phyloP scores from a whole-genome alignment of 2,113 vertebrate species.

The Motacilla alba region DNA sequence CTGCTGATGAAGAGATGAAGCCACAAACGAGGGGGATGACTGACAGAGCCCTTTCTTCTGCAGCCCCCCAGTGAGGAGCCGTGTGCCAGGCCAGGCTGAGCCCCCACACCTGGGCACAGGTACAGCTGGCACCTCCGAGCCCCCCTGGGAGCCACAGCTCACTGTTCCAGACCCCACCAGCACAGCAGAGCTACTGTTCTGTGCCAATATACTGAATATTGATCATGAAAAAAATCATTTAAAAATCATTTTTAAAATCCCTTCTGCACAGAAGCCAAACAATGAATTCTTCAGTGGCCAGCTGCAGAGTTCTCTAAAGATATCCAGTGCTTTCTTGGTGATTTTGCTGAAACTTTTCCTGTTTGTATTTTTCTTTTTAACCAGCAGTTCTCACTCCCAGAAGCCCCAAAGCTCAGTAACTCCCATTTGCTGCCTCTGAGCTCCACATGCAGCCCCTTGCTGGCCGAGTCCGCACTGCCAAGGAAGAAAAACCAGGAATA shows the following conservation, averaged over 20 bases:
- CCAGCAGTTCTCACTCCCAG: background rate
- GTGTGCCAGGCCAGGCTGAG: background rate
- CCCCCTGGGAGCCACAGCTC: background rate
- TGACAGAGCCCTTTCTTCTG: background rate
- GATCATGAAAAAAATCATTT: too few relatives aligned
- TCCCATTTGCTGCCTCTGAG: background rate
- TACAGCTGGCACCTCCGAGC: background rate
- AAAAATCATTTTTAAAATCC: background rate
- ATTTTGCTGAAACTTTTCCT: background rate
- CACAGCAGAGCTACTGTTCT: accelerated
- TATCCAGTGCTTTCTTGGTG: background rate
- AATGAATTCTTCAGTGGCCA: background rate
- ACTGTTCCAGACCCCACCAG: background rate
- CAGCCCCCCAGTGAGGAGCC: background rate
- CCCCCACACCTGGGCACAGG: background rate
- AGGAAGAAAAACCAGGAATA: too few relatives aligned
- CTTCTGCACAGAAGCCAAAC: background rate
- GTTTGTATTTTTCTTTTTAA: background rate
- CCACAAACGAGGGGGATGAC: accelerated
- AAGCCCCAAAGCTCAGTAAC: background rate
- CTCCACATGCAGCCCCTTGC: background rate
- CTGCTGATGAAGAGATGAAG: background rate
- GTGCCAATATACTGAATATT: background rate
- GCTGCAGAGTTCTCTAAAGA: background rate
- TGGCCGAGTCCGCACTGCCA: too few relatives aligned